These are phyloP conservation scores for Lycia hirtaria DNA, from an alignment of 2,888 invertebrate genomes.

Conservation along the genomic window DNA sequence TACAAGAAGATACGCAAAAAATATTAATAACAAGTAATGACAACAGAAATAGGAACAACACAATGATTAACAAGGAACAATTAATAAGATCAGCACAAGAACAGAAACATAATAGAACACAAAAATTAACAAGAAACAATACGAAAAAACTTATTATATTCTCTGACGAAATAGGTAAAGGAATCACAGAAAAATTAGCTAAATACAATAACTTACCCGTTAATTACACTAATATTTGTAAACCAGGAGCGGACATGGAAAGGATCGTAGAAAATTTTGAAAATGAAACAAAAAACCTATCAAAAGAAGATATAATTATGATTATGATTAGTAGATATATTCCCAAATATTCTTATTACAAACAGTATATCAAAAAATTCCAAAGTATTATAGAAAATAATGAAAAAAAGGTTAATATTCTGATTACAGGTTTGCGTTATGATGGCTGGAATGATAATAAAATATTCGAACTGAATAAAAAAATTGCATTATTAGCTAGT, in stretches of 20 bases:
- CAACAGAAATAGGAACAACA: not conserved
- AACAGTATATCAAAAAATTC: not conserved
- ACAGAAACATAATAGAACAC: not conserved
- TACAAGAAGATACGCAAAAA: not conserved
- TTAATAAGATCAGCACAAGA: not conserved
- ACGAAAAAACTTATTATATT: not conserved
- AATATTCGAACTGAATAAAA: not conserved
- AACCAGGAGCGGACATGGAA: constrained; percentile 1
- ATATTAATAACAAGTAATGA: not conserved
- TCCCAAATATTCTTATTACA: not conserved
- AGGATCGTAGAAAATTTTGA: constrained; percentile 2
- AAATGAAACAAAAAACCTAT: not conserved
- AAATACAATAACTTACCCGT: not conserved
- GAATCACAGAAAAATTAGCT: not conserved
- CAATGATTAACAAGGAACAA: not conserved
- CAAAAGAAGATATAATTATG: not conserved
- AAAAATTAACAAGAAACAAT: not conserved
- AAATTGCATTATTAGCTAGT: not conserved
- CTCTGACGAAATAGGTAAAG: constrained; percentile 7
- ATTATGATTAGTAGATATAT: constrained; percentile 1
- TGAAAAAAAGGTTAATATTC: not conserved
- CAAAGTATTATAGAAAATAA: not conserved
- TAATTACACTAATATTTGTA: not conserved
- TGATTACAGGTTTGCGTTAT: not conserved
- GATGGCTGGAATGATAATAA: not conserved